phyloP scores from a whole-genome alignment of 2,113 vertebrate genomes.

The Oncorhynchus keta region DNA sequence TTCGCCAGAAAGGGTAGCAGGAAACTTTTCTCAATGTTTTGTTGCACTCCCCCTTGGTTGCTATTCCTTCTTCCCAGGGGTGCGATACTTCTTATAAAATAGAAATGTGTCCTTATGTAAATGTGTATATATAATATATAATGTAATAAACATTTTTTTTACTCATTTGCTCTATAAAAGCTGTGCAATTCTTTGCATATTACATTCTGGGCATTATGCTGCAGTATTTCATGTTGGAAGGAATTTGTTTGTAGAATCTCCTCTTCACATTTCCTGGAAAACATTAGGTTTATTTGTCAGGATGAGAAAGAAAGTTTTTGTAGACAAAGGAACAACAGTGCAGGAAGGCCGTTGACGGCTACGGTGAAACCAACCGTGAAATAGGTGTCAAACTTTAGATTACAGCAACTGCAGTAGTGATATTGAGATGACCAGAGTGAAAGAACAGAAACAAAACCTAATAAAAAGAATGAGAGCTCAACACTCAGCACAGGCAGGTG shows the following conservation, averaged over 20 bases:
- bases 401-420: neutral
- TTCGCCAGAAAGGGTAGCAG: neutral
- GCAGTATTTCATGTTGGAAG: neutral
- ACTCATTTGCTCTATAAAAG: no score
- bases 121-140: no score
- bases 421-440: slow-evolving; percentile 56
- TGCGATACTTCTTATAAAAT: no score
- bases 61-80: no score
- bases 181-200: no score
- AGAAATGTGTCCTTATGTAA: no score
- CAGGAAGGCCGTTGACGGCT: neutral
- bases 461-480: neutral
- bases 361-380: neutral
- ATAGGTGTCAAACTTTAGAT: neutral
- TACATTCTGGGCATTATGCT: neutral
- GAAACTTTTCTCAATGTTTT: neutral
- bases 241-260: neutral
- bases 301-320: neutral
- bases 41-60: neutral
- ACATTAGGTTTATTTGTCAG: neutral
- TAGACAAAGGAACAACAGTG: neutral
- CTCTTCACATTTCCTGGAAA: neutral
- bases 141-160: no score
- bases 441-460: slow-evolving; percentile 34
- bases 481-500: slow-evolving; percentile 18